A percentile compares a stretch with the other conserved stretches of the same genome.
Conservation (phyloP, 2,113 vertebrate species). For the Callospermophilus lateralis region DNA sequence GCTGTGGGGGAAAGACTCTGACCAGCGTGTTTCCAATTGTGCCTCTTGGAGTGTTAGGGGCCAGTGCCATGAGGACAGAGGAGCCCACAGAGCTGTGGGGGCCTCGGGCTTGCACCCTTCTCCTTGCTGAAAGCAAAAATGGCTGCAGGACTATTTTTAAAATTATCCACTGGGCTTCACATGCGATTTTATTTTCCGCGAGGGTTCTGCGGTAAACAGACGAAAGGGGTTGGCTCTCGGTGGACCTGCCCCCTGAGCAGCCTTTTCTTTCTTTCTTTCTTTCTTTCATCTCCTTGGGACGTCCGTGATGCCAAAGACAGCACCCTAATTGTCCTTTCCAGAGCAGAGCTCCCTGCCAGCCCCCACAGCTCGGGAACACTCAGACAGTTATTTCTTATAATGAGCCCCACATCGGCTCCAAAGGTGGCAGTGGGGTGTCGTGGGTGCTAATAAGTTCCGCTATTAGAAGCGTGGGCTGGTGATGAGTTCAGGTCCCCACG, state of each 20-base stretch:
- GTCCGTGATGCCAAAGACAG: neutral
- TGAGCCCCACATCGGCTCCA: neutral
- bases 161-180: neutral
- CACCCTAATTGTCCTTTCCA: neutral
- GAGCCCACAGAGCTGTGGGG: accelerated
- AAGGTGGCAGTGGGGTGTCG: neutral
- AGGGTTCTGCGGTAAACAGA: neutral
- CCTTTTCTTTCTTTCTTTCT: neutral
- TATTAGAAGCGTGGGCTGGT: neutral
- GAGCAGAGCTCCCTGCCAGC: slow-evolving; percentile 5
- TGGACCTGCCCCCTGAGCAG: neutral
- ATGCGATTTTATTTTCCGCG: neutral
- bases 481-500: neutral
- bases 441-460: neutral
- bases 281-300: neutral
- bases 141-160: neutral
- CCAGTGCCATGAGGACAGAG: neutral
- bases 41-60: neutral
- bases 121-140: neutral
- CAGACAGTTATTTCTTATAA: neutral
- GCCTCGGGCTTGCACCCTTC: neutral
- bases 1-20: accelerated
- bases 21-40: neutral
- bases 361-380: neutral
- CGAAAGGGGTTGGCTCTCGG: neutral